Evolutionary conservation across 2,113 vertebrate species (phyloP).

Genomic region (Saguinus midas): DNA sequence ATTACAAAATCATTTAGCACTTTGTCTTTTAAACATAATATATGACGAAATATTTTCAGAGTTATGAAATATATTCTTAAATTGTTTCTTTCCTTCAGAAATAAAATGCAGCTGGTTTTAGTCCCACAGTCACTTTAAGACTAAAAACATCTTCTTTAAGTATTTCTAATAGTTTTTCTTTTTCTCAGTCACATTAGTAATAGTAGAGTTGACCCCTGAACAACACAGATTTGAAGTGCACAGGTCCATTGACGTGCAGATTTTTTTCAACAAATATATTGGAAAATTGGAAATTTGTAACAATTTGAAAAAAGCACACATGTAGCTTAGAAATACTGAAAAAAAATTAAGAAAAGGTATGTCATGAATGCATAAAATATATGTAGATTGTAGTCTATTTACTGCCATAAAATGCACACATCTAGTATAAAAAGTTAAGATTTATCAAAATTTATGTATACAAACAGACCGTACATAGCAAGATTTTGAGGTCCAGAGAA

Average conservation of each 20-base stretch:
- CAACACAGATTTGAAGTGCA: background rate
- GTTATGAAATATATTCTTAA: background rate
- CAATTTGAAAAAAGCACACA: background rate
- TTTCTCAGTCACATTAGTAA: constrained; percentile 29
- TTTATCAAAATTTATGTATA: background rate
- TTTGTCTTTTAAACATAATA: constrained; percentile 5
- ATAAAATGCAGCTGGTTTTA: constrained; percentile 14
- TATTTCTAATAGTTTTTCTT: background rate
- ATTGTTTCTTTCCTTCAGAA: background rate
- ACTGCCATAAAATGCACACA: background rate
- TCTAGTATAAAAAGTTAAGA: background rate
- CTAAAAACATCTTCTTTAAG: background rate
- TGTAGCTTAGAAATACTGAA: background rate
- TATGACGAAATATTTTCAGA: constrained; percentile 20
- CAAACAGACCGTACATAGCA: background rate
- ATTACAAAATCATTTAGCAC: background rate
- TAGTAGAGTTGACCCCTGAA: background rate
- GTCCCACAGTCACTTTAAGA: background rate
- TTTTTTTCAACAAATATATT: background rate
- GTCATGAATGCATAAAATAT: background rate
- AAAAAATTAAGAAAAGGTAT: background rate
- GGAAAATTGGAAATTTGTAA: background rate
- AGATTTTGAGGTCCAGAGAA: background rate
- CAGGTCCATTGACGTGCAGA: background rate
- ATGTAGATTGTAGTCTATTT: background rate